Evolutionary conservation across 2,888 invertebrate genomes (phyloP).

Genomic region (Oxytorus armatus): DNA sequence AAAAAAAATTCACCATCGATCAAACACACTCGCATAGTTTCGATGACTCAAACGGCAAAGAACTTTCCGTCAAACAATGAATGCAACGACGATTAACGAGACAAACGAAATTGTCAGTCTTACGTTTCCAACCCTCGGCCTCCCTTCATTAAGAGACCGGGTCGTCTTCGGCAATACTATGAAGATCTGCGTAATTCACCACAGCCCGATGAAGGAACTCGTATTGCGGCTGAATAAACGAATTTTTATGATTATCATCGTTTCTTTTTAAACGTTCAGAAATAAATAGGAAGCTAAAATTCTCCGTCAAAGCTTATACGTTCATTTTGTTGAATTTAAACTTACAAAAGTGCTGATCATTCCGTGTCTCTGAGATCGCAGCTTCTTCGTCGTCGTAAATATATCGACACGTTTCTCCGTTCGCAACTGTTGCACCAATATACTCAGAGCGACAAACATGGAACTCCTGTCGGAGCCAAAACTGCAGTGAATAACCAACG

Average conservation of each 20-base stretch:
- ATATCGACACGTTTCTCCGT: conserved; percentile 95
- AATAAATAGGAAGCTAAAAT: too few relatives aligned
- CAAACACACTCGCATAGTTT: conserved; percentile 53
- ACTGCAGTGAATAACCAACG: conserved; percentile 92
- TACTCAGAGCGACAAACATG: conserved; percentile 94
- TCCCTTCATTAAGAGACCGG: conserved; percentile 79
- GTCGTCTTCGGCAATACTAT: conserved; percentile 89
- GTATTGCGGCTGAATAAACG: conserved; percentile 91
- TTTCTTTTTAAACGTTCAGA: too few relatives aligned
- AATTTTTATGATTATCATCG: too few relatives aligned
- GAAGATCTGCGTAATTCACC: conserved; percentile 94
- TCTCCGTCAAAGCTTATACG: background rate
- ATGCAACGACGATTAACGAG: conserved; percentile 57
- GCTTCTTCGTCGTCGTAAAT: conserved; percentile 92
- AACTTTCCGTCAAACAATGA: conserved; percentile 47
- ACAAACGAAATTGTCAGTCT: conserved; percentile 66
- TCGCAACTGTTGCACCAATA: conserved; percentile 93
- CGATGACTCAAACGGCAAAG: conserved; percentile 51
- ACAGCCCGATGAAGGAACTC: conserved; percentile 97
- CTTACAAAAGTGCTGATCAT: conserved; percentile 94
- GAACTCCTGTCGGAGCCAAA: conserved; percentile 95
- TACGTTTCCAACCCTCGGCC: conserved; percentile 59
- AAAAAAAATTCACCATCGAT: conserved; percentile 52
- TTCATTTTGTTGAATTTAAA: conserved; percentile 76
- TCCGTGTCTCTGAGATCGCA: conserved; percentile 93